Evolutionary conservation across 2,888 invertebrate species (phyloP), one percentile per base, ranked within the genome.

Genomic region (Cantharis lateralis): DNA sequence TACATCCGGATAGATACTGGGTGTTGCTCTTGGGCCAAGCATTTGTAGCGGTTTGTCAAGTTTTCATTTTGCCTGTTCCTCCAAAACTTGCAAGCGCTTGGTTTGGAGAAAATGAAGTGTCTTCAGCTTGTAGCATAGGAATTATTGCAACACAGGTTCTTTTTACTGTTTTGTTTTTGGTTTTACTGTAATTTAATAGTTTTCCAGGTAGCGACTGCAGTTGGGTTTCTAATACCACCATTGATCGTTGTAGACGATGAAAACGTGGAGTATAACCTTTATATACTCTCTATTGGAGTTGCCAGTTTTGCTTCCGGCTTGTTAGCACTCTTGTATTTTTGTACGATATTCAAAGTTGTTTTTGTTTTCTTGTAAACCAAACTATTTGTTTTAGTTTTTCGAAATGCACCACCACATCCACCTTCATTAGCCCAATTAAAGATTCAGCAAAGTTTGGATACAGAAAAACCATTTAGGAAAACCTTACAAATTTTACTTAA

Each of bases 391-490:
- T n/a, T 88, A 98, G 98, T 97, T 87, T 98, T 98, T 90, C 93
- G 95, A 87, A 93, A 95, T 74, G 92, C 92, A 68, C 98, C 98
- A 1, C 93, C 94, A 0, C 91, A 94, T 3, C 97, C 98, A 0
- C 98, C 98, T 0, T 97, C 97, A 70, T 91, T 93, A 13, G 97
- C 97, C 0, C 95, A 96, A 76, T 91, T 91, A 72, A 90, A 91
- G 83, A 90, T 90, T 78, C 86, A 88, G 2, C 89, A 89, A 66
- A 89, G 16, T 24, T 16, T 89, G 78, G 24, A 48, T 2, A 10
- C 15, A 24, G 11, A 16, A 13, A 15, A 28, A 4, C 20, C 26
- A 3, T 63, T 71, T 61, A 10, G 0, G 10, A 2, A 66, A 66
- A 16, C 66, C 7, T 61, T 71, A 66, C 66, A 71, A 26, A 18